Evolutionary conservation across 2,113 vertebrate species (phyloP).

Genomic region (Callithrix jacchus): DNA sequence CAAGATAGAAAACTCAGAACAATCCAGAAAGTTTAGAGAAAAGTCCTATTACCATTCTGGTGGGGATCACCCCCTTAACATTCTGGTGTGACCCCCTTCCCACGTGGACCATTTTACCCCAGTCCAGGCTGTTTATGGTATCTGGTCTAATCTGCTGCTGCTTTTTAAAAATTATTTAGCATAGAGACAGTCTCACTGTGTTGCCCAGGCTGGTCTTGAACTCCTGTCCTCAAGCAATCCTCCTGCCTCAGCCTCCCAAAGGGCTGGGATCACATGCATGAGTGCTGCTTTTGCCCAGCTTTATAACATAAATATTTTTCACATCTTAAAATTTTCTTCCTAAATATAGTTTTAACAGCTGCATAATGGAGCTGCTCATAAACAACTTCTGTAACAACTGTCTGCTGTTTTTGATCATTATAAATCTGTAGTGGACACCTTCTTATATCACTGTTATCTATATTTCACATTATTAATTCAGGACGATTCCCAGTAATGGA

Average conservation of each 20-base stretch:
- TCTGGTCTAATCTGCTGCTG: not conserved
- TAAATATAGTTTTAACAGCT: not conserved
- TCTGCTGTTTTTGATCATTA: not conserved
- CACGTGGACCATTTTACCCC: not conserved
- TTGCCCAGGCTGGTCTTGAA: too few relatives aligned
- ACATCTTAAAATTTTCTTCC: not conserved
- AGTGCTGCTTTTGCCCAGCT: not conserved
- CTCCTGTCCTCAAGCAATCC: too few relatives aligned
- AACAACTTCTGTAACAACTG: fast-evolving
- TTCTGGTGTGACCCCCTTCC: not conserved
- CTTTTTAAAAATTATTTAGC: too few relatives aligned
- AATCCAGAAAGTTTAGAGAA: not conserved
- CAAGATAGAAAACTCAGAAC: not conserved
- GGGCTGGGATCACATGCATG: too few relatives aligned
- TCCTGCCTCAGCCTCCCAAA: too few relatives aligned
- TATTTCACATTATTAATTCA: not conserved
- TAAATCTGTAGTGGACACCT: too few relatives aligned
- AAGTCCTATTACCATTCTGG: not conserved
- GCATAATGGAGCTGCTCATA: fast-evolving
- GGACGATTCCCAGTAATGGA: not conserved
- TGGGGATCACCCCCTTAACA: too few relatives aligned
- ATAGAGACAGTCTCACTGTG: too few relatives aligned
- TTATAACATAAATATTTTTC: not conserved
- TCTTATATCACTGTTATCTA: not conserved
- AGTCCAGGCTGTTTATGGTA: not conserved